Evolutionary conservation across 2,888 invertebrate species (phyloP), one percentile per base, ranked within the genome.

Genomic region (Adela reaumurella): DNA sequence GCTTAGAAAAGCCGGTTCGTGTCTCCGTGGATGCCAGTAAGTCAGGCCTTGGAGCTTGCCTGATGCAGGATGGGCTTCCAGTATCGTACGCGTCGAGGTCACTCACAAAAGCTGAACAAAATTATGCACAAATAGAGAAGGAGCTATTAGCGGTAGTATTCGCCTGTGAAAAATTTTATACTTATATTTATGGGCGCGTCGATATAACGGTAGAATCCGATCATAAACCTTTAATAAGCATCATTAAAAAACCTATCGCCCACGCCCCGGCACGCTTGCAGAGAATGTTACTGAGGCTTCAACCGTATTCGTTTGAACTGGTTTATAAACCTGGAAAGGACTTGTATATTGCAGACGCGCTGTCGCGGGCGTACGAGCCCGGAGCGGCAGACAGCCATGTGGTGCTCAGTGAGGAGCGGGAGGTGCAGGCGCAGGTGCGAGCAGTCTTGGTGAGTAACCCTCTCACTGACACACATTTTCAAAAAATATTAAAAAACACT

Each of bases 241-340:
- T 52, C 17, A 52, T 56, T 16, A 54, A 53, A 14, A 56, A 56
- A 47, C 53, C 55, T 1, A 17, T 56, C 8, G 49, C 29, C 0
- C 20, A 44, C 17, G 52, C 54, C 3, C 54, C 54, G 3, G 17
- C 52, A 2, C 51, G 45, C 28, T 49, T 58, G 20, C 58, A 58
- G 46, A 44, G 56, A 24, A 58, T 57, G 53, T 20, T 57, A 19
- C 17, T 58, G 24, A 43, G 55, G 35, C 43, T 57, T n/a, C 56
- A 56, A 35, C 55, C 53, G 0, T 57, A 54, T 48, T 44, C 51
- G 3, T 53, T 56, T 43, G 50, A 48, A 11, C 29, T 57, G 1
- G 49, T 53, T 4, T 57, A 54, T 42, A 55, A 55, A 47, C 56
- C 56, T 1, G 56, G 55, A n/a, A 55, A 50, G 28, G 47, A 56